These are phyloP conservation scores for Drosophila picticornis DNA, from an alignment of 2,888 invertebrate species.

Conservation along the genomic window DNA sequence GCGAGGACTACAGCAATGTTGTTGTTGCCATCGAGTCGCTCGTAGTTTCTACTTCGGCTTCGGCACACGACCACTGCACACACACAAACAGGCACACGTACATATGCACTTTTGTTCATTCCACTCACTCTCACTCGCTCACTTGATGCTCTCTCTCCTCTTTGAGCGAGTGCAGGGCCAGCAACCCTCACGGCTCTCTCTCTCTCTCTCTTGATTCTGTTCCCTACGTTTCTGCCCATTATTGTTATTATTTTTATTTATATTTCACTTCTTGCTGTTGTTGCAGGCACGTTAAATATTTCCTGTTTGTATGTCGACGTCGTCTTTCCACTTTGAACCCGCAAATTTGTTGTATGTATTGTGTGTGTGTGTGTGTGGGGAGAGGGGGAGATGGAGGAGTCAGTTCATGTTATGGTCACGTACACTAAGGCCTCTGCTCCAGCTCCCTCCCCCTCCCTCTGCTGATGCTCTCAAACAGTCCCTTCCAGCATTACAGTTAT, in stretches of 20 bases:
- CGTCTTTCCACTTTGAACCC: constrained; percentile 68
- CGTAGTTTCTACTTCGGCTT: constrained; percentile 33
- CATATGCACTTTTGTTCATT: constrained; percentile 31
- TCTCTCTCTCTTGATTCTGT: constrained; percentile 34
- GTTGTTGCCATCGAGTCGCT: constrained; percentile 10
- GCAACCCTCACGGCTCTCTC: constrained; percentile 54
- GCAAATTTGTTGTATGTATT: constrained; percentile 49
- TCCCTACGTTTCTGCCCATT: constrained; percentile 76
- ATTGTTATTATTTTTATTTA: constrained; percentile 80
- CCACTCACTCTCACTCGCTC: constrained; percentile 21
- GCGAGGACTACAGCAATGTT: constrained; percentile 56
- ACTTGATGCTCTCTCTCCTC: constrained; percentile 22
- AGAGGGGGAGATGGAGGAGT: constrained; percentile 34
- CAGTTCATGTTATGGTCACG: constrained; percentile 81
- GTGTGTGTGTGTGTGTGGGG: constrained; percentile 23
- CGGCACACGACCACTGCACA: constrained; percentile 61
- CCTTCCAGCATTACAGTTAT: constrained; percentile 57
- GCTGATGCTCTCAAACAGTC: constrained; percentile 34
- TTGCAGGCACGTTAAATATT: constrained; percentile 81
- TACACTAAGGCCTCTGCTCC: constrained; percentile 48
- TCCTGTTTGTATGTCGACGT: constrained; percentile 76
- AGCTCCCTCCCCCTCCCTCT: neutral
- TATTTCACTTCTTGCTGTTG: constrained; percentile 66
- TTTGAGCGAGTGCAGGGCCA: constrained; percentile 64
- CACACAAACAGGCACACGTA: constrained; percentile 36